phyloP scores from a whole-genome alignment of 2,113 vertebrate genomes.

The Gambusia holbrooki region DNA sequence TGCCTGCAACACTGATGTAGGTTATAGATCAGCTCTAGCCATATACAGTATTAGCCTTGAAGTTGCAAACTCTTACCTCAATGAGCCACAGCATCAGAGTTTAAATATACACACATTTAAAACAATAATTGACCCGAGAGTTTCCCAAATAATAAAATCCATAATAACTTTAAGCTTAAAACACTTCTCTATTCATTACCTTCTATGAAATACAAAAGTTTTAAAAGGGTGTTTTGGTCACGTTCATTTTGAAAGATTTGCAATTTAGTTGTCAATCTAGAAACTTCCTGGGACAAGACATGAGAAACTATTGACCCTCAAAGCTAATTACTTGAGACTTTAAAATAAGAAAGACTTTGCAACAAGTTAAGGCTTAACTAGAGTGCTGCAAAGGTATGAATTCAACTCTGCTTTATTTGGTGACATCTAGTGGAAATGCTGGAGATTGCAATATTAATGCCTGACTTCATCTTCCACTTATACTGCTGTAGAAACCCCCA shows the following conservation, averaged over 20 bases:
- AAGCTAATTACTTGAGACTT: background rate
- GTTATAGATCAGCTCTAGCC: background rate
- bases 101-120: background rate
- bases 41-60: too few species aligned
- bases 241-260: background rate
- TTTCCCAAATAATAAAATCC: too few species aligned
- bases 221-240: background rate
- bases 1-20: background rate
- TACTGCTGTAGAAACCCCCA: background rate
- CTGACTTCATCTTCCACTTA: background rate
- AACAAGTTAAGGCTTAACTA: background rate
- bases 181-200: background rate
- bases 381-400: background rate
- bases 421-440: background rate
- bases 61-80: background rate
- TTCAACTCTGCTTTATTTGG: background rate
- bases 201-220: background rate
- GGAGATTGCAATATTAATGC: background rate
- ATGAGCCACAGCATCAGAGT: background rate
- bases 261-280: background rate
- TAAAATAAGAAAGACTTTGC: background rate
- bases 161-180: too few species aligned
- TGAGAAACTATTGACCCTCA: background rate
- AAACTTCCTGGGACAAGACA: background rate
- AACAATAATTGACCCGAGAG: background rate